Evolutionary conservation across 1,140 invertebrate genomes (phyloP), one percentile per base, ranked within the genome.

Genomic region (Drosophila fuyamai): DNA sequence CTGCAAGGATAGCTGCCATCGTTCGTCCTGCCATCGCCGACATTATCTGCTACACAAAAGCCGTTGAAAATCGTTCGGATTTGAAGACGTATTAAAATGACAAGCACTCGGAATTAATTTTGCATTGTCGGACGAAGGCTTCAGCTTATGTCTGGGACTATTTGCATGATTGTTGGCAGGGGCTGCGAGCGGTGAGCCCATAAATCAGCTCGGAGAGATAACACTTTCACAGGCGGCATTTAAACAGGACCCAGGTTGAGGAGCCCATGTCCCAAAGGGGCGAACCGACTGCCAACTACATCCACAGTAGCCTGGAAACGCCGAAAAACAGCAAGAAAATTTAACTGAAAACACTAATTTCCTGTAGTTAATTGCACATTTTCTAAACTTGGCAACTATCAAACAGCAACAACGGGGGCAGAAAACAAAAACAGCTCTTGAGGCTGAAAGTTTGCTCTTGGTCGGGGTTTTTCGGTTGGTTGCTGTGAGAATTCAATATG

Each of bases 321-420:
- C 23, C 16, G 29, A 41, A 75, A 44, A 68, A 58, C 16, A 60
- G 36, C 23, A 50, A 5, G 40, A 78, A 74, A 67, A 78, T 68
- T 51, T 58, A 76, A 53, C 56, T 70, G 70, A 81, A 74, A 86
- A 70, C 82, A 83, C 79, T 82, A 65, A 85, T 90, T 90, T 90
- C 79, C 86, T 81, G 86, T 67, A 78, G 73, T 83, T 90, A 90
- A 90, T 90, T 90, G 86, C 86, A 83, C 75, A 80, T 86, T 84
- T 76, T 84, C 68, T 73, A 89, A 90, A 81, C 85, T 81, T 36
- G 47, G 41, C 51, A 60, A 75, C 58, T 65, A 57, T 79, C 38
- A 57, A 77, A 46, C 65, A 82, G 67, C 61, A 80, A 88, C 60
- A 74, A 71, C 55, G 58, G 14, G 40, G 55, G 36, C 55, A 12